These are phyloP conservation scores for Acanthiza pusilla DNA, from an alignment of 2,797 vertebrate genomes.

Conservation along the genomic window DNA sequence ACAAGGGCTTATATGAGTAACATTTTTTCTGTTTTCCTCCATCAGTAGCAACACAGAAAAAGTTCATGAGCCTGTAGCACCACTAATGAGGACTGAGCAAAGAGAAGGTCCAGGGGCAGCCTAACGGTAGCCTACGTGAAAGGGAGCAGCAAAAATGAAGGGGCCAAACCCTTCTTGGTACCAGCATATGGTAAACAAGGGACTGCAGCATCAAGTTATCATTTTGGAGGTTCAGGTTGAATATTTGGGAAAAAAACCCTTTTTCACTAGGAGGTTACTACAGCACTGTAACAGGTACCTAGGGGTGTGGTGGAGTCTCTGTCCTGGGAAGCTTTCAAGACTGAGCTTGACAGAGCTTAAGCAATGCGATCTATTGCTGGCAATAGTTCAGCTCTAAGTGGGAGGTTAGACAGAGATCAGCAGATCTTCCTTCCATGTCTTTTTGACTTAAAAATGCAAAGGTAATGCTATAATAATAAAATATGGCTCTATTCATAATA, in stretches of 20 bases:
- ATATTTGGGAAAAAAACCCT: fast-evolving
- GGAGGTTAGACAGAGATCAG: neutral
- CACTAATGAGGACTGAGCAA: neutral
- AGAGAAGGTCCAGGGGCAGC: neutral
- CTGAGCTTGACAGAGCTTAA: neutral
- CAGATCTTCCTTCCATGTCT: neutral
- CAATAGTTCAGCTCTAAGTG: neutral
- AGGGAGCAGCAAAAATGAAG: neutral
- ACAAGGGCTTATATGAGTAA: neutral
- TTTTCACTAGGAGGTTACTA: neutral
- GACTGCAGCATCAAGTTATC: neutral
- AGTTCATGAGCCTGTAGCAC: neutral
- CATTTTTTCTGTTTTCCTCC: neutral
- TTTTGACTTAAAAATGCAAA: neutral
- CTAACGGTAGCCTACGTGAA: neutral
- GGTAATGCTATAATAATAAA: neutral
- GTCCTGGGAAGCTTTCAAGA: neutral
- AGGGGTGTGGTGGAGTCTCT: neutral
- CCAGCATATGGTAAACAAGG: neutral
- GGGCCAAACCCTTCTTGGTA: neutral
- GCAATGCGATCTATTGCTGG: neutral
- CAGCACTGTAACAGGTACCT: neutral
- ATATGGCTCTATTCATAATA: neutral
- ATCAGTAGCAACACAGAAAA: neutral
- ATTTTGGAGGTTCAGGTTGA: neutral